These are phyloP conservation scores for Strix aluco DNA, from an alignment of 2,113 vertebrate genomes.

Conservation along the genomic window DNA sequence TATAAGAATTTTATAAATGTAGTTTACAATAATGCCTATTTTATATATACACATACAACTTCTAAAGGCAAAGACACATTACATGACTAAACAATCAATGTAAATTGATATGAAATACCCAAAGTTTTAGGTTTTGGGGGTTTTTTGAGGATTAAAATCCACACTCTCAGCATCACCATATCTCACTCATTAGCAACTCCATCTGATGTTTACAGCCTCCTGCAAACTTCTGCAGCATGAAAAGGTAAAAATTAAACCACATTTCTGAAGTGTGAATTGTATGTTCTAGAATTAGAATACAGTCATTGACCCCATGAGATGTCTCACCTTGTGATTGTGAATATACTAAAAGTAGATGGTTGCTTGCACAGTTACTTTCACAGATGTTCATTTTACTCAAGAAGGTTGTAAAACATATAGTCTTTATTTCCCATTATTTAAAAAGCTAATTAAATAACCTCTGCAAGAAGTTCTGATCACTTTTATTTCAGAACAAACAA, in stretches of 20 bases:
- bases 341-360: neutral
- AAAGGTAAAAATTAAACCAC: neutral
- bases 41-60: neutral
- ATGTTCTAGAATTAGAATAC: neutral
- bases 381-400: neutral
- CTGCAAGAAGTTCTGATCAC: neutral
- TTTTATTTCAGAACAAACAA: neutral
- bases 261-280: neutral
- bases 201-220: neutral
- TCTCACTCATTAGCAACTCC: neutral
- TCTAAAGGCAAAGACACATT: neutral
- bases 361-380: neutral
- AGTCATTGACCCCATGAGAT: neutral
- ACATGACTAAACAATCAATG: neutral
- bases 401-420: neutral
- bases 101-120: neutral
- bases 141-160: neutral
- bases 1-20: neutral
- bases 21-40: neutral
- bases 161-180: neutral
- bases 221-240: neutral
- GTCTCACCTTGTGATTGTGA: neutral
- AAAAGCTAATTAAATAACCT: neutral
- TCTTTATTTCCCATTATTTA: neutral
- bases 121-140: neutral